These are phyloP conservation scores for Tenthredo distinguenda DNA, from an alignment of 2,888 invertebrate species.

Conservation along the genomic window DNA sequence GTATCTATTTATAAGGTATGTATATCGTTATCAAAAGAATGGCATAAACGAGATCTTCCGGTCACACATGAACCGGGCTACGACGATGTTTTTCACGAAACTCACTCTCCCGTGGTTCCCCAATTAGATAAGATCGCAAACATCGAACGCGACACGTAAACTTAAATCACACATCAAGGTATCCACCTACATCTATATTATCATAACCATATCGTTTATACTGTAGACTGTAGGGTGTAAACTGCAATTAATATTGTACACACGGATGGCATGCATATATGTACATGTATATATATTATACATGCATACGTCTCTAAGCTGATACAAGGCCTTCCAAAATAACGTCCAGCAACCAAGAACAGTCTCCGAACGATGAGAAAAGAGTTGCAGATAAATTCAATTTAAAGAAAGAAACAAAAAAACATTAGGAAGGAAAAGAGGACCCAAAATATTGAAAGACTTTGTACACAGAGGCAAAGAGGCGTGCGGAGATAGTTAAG, in stretches of 20 bases:
- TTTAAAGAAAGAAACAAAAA: too few species aligned
- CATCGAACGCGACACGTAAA: constrained; percentile 37
- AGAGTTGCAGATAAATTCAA: too few species aligned
- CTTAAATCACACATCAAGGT: constrained; percentile 62
- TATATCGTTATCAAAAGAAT: constrained; percentile 67
- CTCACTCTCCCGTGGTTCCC: background rate
- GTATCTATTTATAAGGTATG: constrained; percentile 52
- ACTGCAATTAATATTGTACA: constrained; percentile 20
- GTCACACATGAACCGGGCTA: constrained; percentile 54
- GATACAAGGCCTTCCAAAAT: background rate
- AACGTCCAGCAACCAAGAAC: background rate
- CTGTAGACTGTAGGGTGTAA: background rate
- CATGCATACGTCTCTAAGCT: background rate
- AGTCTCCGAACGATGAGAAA: too few species aligned
- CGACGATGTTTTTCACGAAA: background rate
- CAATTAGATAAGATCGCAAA: background rate
- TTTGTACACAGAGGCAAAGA: background rate
- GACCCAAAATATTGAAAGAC: background rate
- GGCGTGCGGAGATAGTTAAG: background rate
- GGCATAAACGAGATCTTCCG: constrained; percentile 70
- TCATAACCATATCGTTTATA: constrained; percentile 62
- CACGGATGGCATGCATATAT: constrained; percentile 53
- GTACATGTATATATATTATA: constrained; percentile 51
- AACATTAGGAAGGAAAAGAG: background rate
- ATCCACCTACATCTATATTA: constrained; percentile 61